These are phyloP conservation scores for Etia nguti DNA, from an alignment of 2,113 vertebrate genomes.

Conservation along the genomic window DNA sequence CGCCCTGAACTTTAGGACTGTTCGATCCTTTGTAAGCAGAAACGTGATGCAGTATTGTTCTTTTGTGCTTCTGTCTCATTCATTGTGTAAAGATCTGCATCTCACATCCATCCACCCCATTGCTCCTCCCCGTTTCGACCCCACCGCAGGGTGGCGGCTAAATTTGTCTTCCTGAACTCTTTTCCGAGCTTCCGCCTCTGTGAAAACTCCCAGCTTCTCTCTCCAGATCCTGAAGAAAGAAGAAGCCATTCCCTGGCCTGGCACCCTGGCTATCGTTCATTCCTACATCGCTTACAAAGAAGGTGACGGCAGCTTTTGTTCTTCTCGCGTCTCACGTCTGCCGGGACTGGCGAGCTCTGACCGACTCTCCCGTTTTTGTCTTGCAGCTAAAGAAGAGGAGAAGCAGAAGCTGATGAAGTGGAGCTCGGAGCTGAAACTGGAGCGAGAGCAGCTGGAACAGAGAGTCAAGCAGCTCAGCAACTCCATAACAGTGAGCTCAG, in stretches of 20 bases:
- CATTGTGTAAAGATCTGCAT: slow-evolving; percentile 66
- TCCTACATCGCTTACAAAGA: slow-evolving; percentile 99
- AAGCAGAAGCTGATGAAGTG: slow-evolving; percentile 97
- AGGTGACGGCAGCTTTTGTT: slow-evolving; percentile 71
- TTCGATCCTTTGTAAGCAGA: slow-evolving; percentile 72
- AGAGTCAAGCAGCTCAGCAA: slow-evolving; percentile 95
- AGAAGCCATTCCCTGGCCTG: slow-evolving; percentile 98
- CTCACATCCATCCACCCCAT: slow-evolving; percentile 67
- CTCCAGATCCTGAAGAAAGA: slow-evolving; percentile 97
- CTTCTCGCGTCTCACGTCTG: neutral
- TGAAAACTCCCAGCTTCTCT: slow-evolving; percentile 48
- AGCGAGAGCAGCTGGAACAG: slow-evolving; percentile 94
- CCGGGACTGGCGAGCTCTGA: fast-evolving
- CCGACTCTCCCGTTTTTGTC: neutral
- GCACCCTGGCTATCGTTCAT: slow-evolving; percentile 98
- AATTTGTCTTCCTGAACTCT: neutral
- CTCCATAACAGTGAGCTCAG: slow-evolving; percentile 88
- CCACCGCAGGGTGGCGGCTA: slow-evolving; percentile 38
- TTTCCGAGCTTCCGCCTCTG: neutral
- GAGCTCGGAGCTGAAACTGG: slow-evolving; percentile 94
- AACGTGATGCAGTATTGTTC: slow-evolving; percentile 59
- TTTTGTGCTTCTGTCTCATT: slow-evolving; percentile 65
- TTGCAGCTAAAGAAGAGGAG: slow-evolving; percentile 95
- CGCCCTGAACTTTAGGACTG: slow-evolving; percentile 61
- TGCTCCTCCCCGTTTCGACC: slow-evolving; percentile 36